A percentile compares a stretch with the other conserved stretches of the same genome.
Evolutionary conservation across 2,888 invertebrate species (phyloP).

Genomic region (Cryptocephalus primarius): DNA sequence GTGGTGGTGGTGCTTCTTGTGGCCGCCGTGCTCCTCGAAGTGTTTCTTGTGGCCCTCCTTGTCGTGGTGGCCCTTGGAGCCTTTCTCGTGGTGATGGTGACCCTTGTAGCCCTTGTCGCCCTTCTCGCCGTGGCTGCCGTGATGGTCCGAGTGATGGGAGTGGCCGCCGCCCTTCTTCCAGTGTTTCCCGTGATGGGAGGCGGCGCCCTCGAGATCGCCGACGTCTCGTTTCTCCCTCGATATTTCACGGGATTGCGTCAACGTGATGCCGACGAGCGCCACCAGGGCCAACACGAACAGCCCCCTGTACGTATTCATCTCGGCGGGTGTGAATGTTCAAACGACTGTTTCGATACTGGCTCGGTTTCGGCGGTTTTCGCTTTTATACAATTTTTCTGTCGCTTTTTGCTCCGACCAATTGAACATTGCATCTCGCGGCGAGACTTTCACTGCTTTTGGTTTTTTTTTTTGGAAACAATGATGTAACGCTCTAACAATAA

Average conservation of each 20-base stretch:
- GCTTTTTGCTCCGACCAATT: constrained; percentile 26
- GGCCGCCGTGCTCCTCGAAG: constrained; percentile 52
- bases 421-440: constrained; percentile 32
- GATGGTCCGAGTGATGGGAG: constrained; percentile 45
- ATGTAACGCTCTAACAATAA: constrained; percentile 19
- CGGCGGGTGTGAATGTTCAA: constrained; percentile 3
- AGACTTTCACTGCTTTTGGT: constrained; percentile 25
- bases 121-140: constrained; percentile 45
- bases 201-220: constrained; percentile 46
- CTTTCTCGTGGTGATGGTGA: constrained; percentile 50
- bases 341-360: constrained; percentile 20
- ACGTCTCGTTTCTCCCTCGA: constrained; percentile 38
- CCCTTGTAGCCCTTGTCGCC: constrained; percentile 60
- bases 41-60: constrained; percentile 53
- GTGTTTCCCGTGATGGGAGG: constrained; percentile 35
- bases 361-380: constrained; percentile 12
- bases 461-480: constrained; percentile 17
- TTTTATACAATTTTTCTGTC: constrained; percentile 27
- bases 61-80: constrained; percentile 56
- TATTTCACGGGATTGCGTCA: constrained; percentile 43
- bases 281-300: constrained; percentile 56
- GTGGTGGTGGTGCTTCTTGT: constrained; percentile 50
- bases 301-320: constrained; percentile 49
- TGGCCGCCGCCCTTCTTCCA: constrained; percentile 45
- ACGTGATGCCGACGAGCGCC: constrained; percentile 36